Base-by-base conservation (phyloP, 2,888 invertebrate genomes). In the Mycalesis mineus region DNA sequence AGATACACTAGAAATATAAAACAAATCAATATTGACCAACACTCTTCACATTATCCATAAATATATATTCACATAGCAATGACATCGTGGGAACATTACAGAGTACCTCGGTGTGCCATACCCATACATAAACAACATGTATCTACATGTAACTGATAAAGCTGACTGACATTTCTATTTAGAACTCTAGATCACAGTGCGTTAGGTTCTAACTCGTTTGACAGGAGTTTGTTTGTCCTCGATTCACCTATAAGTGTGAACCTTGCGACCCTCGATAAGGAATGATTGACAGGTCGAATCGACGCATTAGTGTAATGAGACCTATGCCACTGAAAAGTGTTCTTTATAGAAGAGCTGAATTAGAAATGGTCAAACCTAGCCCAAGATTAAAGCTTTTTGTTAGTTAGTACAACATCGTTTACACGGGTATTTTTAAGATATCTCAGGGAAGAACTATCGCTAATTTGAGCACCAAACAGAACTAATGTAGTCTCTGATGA, bases 211-310 rank as follows among this genome's bases (percentile, higher is more conserved):
- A 7, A 31, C 31, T 11, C 15, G 15, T 14, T 33, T 13, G 8
- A 7, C 9, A 4, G 5, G 0, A 11, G 47, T 33, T 33, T 14
- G 47, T 37, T 37, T 51, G 67, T 57, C 66, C 67, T 66, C 66
- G 63, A 22, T 47, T 60, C 48, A 51, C 62, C 53, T 63, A 68
- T 64, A 64, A 65, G 66, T 65, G 64, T 65, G 67, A 70, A 68
- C 81, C 82, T 82, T 75, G 77, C 71, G 61, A 66, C 74, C 77
- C 80, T 77, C 68, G 68, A 78, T 80, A 79, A 68, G 78, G 80
- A 66, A 58, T 65, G 65, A 64, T 62, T 62, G 67, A 65, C 57
- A 64, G 68, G 68, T 61, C 71, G 62, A 61, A 65, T 48, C 40
- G 45, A 57, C 61, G 62, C 62, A 63, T 66, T 68, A 74, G 65